Evolutionary conservation across 2,113 vertebrate species (phyloP), one percentile per base, ranked within the genome.

Genomic region (Lynx canadensis): DNA sequence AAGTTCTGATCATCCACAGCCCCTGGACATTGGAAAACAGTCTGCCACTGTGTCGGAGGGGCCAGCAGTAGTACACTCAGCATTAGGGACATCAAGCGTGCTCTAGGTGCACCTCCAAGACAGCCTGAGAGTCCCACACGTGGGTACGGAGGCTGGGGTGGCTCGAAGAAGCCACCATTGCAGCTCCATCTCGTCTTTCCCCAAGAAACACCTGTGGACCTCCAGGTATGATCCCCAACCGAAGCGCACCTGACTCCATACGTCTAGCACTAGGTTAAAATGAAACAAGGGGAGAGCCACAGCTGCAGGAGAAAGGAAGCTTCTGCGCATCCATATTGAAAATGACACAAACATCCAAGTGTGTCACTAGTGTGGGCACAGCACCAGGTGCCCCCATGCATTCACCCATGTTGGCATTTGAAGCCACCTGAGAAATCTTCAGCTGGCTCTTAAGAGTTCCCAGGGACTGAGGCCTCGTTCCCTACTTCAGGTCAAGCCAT

Each of bases 401-500:
- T 0, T 63, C 45, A 31, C 38, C 65, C 69, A 19, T 9, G 21
- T 23, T 19, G 86, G 74, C 68, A 52, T 52, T 3, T 71, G 80
- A 94, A 52, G 60, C 19, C 87, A 95, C 29, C 57, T 27, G 52
- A 33, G 66, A 89, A 92, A 48, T 6, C 71, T 15, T 33, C 1
- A 7, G 65, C 25, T 36, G 27, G 13, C 73, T 85, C 86, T 82
- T 23, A 31, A 73, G 60, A 21, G 45, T 19, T 73, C 13, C 25
- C 25, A 41, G 74, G 33, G 63, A 48, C 27, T 48, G 76, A 80
- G 52, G 38, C 16, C 52, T 93, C 60, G 23, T 16, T 84, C 38
- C 31, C 31, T 45, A 21, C 29, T 9, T 71, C 41, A 96, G 36
- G 79, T 92, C 79, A 92, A 50, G 74, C 48, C 80, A 84, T 80